These are phyloP conservation scores for Elgaria multicarinata DNA, from an alignment of 2,113 vertebrate species.

Conservation along the genomic window DNA sequence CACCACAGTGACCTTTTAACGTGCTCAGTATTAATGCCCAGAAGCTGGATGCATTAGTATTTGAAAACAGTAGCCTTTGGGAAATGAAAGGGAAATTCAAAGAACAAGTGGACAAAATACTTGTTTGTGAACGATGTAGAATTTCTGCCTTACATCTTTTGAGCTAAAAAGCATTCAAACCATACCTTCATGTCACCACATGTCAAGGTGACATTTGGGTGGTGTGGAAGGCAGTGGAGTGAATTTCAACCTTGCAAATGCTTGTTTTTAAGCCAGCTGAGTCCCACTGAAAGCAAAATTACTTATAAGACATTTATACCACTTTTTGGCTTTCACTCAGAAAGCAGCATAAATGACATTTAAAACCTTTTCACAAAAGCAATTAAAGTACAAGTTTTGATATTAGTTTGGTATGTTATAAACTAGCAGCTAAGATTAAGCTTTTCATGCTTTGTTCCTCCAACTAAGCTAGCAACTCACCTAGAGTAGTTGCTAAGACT, in stretches of 20 bases:
- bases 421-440: background rate
- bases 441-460: background rate
- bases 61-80: background rate
- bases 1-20: constrained; percentile 18
- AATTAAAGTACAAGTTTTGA: background rate
- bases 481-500: background rate
- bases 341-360: background rate
- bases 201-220: background rate
- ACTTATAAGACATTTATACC: background rate
- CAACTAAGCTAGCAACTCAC: background rate
- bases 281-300: background rate
- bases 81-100: background rate
- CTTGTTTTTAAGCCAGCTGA: background rate
- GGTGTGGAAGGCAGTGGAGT: background rate
- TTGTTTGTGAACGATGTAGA: background rate
- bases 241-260: background rate
- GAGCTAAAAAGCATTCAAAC: background rate
- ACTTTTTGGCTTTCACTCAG: background rate
- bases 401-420: background rate
- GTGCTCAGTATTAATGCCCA: background rate
- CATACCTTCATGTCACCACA: background rate
- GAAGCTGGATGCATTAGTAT: background rate
- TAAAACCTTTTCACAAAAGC: background rate
- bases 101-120: background rate
- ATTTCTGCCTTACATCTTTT: background rate